A percentile compares a stretch with the other conserved stretches of the same genome.
phyloP scores from a whole-genome alignment of 2,113 vertebrate genomes.

The Pelecanoides urinatrix region DNA sequence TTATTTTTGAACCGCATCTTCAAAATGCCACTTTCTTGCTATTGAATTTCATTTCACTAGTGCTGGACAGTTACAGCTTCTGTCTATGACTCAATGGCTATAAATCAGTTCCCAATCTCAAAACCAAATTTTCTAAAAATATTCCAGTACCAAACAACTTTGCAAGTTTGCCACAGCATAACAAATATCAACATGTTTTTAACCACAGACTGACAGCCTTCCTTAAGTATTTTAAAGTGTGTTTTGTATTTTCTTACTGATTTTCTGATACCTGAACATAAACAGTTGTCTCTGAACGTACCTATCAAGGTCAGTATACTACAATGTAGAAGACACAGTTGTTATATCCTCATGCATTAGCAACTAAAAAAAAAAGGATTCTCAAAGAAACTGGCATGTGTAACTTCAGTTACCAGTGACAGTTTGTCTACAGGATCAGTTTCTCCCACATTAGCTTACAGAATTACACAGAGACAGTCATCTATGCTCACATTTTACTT shows the following conservation, averaged over 20 bases:
- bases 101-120: background rate
- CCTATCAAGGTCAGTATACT: background rate
- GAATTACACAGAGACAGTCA: background rate
- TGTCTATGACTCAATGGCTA: background rate
- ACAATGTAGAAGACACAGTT: background rate
- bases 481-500: background rate
- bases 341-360: background rate
- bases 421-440: background rate
- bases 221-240: background rate
- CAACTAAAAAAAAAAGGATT: background rate
- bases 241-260: background rate
- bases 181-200: background rate
- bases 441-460: background rate
- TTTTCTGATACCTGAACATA: background rate
- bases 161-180: background rate
- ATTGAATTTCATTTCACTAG: background rate
- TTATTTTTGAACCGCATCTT: background rate
- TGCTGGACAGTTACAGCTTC: background rate
- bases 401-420: background rate
- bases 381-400: background rate
- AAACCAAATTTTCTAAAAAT: background rate
- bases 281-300: background rate
- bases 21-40: background rate
- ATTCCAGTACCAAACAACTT: background rate
- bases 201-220: background rate